Evolutionary conservation across 2,888 invertebrate species (phyloP).

Genomic region (Pseudanteris insignis): DNA sequence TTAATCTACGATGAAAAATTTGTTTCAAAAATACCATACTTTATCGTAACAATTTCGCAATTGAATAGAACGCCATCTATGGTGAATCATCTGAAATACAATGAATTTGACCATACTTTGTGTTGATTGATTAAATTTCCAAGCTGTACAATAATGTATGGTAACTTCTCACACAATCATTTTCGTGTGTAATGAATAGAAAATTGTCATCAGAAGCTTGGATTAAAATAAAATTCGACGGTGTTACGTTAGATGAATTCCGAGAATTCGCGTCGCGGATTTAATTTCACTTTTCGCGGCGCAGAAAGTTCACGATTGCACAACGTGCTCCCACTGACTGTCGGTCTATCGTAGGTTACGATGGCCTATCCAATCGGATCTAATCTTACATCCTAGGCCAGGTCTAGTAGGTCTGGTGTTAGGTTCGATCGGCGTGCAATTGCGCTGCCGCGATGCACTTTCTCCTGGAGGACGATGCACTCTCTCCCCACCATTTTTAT

Average conservation of each 20-base stretch:
- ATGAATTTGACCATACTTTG: no score
- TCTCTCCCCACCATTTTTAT: slow-evolving; percentile 51
- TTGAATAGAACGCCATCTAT: no score
- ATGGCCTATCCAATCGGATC: slow-evolving; percentile 52
- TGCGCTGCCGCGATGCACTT: slow-evolving; percentile 59
- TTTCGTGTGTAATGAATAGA: no score
- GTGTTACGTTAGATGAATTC: slow-evolving; percentile 41
- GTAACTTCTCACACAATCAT: no score
- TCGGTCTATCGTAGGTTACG: slow-evolving; percentile 50
- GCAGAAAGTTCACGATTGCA: slow-evolving; percentile 48
- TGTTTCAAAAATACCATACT: no score
- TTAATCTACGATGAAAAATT: no score
- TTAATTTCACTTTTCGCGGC: slow-evolving; percentile 46
- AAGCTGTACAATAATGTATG: no score
- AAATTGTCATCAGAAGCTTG: no score
- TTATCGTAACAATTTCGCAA: no score
- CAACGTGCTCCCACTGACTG: slow-evolving; percentile 50
- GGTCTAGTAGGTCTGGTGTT: slow-evolving; percentile 49
- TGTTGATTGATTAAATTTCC: no score
- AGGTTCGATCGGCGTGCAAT: slow-evolving; percentile 52
- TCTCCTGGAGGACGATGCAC: slow-evolving; percentile 66
- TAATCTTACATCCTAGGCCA: slow-evolving; percentile 50
- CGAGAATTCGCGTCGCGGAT: slow-evolving; percentile 31
- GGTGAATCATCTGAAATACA: no score
- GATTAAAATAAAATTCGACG: slow-evolving; percentile 5